Evolutionary conservation across 1,140 invertebrate genomes (phyloP).

Genomic region (Bombyx mandarina): DNA sequence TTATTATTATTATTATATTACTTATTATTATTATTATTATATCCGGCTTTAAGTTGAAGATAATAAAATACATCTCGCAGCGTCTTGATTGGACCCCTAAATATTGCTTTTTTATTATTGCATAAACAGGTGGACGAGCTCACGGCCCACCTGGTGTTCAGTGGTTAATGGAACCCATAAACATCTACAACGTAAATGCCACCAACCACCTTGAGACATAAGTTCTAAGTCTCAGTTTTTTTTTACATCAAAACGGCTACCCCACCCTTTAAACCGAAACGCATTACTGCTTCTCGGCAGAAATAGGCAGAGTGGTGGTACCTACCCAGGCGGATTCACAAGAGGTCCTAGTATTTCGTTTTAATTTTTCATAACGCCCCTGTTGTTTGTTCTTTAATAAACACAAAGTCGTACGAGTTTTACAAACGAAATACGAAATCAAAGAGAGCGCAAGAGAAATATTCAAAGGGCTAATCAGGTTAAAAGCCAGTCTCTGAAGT

Average conservation of each 20-base stretch:
- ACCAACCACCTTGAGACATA: too few species aligned
- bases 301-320: too few species aligned
- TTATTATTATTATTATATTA: background rate
- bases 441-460: constrained; percentile 2
- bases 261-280: too few species aligned
- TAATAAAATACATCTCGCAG: background rate
- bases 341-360: too few species aligned
- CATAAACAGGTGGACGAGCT: too few species aligned
- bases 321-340: too few species aligned
- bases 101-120: background rate
- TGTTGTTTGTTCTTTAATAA: background rate
- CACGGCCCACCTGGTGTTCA: too few species aligned
- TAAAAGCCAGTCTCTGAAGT: constrained; percentile 21
- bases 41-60: background rate
- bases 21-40: background rate
- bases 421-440: background rate
- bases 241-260: too few species aligned
- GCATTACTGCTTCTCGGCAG: too few species aligned
- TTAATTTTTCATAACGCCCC: background rate
- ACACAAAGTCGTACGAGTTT: background rate
- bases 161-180: too few species aligned
- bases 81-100: background rate
- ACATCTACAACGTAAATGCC: too few species aligned
- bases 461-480: constrained; percentile 22
- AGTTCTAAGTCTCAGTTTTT: too few species aligned